A percentile compares a stretch with the other conserved stretches of the same genome.
Evolutionary conservation across 2,113 vertebrate genomes (phyloP).

Genomic region (Hystrix brachyura): DNA sequence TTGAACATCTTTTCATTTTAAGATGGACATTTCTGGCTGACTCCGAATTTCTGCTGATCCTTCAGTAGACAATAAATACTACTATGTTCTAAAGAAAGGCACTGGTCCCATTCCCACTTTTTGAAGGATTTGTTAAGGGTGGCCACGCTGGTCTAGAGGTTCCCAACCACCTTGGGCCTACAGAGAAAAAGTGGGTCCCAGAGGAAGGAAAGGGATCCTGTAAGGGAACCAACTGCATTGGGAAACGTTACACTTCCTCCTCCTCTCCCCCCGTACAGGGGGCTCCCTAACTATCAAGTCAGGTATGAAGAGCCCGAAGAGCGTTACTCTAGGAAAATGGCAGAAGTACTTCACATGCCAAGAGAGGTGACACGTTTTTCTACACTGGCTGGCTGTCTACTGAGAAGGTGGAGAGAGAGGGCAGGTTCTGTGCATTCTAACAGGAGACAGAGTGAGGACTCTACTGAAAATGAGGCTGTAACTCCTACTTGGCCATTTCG

Average conservation of each 20-base stretch:
- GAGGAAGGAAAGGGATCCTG: background rate
- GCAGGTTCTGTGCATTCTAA: background rate
- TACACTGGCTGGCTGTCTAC: background rate
- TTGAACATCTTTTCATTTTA: background rate
- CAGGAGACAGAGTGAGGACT: background rate
- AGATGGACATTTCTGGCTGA: background rate
- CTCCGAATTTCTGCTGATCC: background rate
- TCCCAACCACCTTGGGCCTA: no score
- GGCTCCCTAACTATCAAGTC: background rate
- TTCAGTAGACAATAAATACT: background rate
- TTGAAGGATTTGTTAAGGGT: background rate
- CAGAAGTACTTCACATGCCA: background rate
- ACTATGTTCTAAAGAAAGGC: background rate
- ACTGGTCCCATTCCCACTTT: background rate
- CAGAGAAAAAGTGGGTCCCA: background rate
- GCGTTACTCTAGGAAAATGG: background rate
- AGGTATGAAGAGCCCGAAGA: background rate
- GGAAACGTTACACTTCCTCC: background rate
- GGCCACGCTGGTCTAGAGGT: background rate
- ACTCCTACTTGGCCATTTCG: background rate
- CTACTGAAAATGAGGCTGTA: background rate
- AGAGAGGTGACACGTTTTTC: background rate
- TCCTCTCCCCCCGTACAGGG: background rate
- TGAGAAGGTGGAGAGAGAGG: background rate
- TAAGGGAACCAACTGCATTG: background rate